Conservation (phyloP, 2,797 vertebrate species). For the Alfaro cultratus region DNA sequence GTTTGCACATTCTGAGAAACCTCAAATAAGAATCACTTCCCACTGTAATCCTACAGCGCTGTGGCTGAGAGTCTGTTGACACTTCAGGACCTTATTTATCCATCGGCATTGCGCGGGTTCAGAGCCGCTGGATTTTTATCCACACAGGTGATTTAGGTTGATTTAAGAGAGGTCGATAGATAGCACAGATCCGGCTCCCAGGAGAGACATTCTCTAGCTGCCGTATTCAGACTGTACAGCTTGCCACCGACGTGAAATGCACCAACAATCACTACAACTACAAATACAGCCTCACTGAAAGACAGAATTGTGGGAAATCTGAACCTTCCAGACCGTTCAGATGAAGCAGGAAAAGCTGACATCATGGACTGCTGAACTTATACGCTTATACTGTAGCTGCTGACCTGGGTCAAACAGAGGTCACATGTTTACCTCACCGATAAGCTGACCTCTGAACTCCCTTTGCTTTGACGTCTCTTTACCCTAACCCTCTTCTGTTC, state of each 20-base stretch:
- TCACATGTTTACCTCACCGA: slow-evolving; percentile 23
- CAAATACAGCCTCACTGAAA: not conserved
- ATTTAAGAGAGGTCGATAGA: slow-evolving; percentile 55
- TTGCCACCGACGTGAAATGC: slow-evolving; percentile 10
- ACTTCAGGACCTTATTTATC: not conserved
- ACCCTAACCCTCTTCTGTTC: slow-evolving; percentile 8
- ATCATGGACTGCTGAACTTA: not conserved
- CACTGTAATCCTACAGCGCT: not conserved
- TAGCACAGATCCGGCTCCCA: slow-evolving; percentile 34
- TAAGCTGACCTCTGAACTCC: slow-evolving; percentile 40
- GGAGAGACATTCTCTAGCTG: slow-evolving; percentile 39
- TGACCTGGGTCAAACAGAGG: slow-evolving; percentile 54
- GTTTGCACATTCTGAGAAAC: not conserved
- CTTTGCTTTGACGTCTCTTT: slow-evolving; percentile 47
- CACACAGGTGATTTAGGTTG: slow-evolving; percentile 52
- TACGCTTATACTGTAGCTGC: slow-evolving; percentile 27
- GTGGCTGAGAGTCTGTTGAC: not conserved
- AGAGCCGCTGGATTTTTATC: slow-evolving; percentile 28
- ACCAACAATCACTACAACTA: not conserved
- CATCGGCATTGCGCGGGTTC: slow-evolving; percentile 18
- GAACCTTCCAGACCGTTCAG: not conserved
- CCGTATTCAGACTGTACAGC: slow-evolving; percentile 26
- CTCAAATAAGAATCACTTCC: not conserved
- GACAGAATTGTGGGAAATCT: not conserved
- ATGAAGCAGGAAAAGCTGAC: not conserved